These are phyloP conservation scores for Hymenopus coronatus DNA, from an alignment of 2,888 invertebrate genomes.

Conservation along the genomic window DNA sequence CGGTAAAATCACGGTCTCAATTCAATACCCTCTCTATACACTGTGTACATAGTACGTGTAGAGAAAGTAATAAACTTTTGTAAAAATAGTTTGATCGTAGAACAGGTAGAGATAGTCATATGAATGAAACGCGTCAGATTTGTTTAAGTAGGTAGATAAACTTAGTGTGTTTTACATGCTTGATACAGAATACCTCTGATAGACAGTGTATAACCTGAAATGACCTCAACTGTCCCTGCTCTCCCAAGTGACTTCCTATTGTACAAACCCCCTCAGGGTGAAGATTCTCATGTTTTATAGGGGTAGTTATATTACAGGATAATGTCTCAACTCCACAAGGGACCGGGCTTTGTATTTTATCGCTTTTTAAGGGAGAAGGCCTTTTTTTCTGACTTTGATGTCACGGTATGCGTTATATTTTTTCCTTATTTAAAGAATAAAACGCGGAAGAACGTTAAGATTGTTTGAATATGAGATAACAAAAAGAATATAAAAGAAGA, in stretches of 20 bases:
- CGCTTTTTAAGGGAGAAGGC: neutral
- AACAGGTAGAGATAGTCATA: too few species aligned
- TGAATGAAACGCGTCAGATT: too few species aligned
- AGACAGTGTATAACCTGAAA: too few species aligned
- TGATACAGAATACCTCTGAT: too few species aligned
- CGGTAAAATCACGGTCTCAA: too few species aligned
- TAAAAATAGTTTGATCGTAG: too few species aligned
- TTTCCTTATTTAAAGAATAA: neutral
- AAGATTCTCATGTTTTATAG: neutral
- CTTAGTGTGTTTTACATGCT: too few species aligned
- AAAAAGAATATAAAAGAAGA: neutral
- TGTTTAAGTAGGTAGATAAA: too few species aligned
- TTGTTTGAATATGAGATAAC: neutral
- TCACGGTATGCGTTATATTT: neutral
- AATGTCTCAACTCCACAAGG: neutral
- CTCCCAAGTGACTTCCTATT: neutral
- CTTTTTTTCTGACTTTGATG: slow-evolving; percentile 5
- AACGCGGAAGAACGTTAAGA: neutral
- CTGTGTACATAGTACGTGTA: too few species aligned
- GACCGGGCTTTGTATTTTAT: neutral
- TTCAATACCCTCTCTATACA: too few species aligned
- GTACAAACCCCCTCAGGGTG: neutral
- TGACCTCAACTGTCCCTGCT: neutral
- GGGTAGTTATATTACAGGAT: neutral
- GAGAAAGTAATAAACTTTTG: too few species aligned